Evolutionary conservation across 1,140 invertebrate species (phyloP), one percentile per base, ranked within the genome.

Genomic region (Drosophila oshimai): DNA sequence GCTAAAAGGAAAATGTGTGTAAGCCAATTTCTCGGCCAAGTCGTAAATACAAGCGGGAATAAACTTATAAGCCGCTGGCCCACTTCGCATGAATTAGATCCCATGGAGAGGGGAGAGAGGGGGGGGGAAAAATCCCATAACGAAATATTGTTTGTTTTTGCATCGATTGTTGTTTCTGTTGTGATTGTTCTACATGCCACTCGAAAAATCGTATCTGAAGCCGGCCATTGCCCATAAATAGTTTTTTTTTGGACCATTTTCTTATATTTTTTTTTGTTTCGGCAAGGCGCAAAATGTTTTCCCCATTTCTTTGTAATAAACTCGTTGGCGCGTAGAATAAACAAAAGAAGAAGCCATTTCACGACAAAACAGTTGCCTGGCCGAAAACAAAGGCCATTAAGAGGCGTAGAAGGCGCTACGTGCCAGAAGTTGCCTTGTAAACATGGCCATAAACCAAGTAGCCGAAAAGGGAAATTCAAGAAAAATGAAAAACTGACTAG

Each of bases 1-100:
- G 80, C 75, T 71, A 79, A 84, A 79, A 84, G 65, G 77, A 79
- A 80, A 86, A 75, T 84, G 71, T 70, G 74, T 86, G 70, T 86
- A 71, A 78, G 79, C 80, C 79, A 86, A 86, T 84, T 86, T 84
- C 80, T 54, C 24, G 80, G 73, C 60, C 75, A 71, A 86, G 80
- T 84, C 80, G 74, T 84, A 84, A 86, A 84, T 84, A 75, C 55
- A 71, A 83, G 44, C 79, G 71, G 58, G 69, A 86, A 84, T 86
- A 84, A 86, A 84, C 79, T 84, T 79, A 86, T 86, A 84, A 84
- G 79, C 75, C 61, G 55, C 53, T 65, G 58, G 74, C 69, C 74
- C 58, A 62, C 74, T 65, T 49, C 77, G 49, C 44, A 78, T 78
- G 74, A 77, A 77, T 77, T 77, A 77, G 74, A 77, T 57, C 15